Evolutionary conservation across 1,140 invertebrate genomes (phyloP), one percentile per base, ranked within the genome.

Genomic region (Cardiocondyla obscurior): DNA sequence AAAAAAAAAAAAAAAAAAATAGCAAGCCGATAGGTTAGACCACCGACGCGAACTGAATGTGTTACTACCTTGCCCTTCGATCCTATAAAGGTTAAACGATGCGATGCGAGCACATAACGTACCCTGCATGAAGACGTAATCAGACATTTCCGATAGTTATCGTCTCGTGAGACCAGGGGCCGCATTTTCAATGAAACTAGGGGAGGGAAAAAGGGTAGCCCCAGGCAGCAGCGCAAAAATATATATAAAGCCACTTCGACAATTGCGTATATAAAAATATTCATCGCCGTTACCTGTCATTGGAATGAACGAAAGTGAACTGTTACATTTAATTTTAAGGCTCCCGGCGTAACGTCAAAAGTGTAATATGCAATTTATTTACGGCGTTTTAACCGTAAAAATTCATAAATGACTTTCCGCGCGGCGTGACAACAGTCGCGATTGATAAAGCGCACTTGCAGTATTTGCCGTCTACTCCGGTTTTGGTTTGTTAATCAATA

Each of bases 401-500:
- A 69, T n/a, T n/a, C n/a, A n/a, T 69, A 79, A 79, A 79, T 79
- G 74, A 67, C 16, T 69, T 79, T 53, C 30, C 62, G 33, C 62
- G 62, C 46, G 25, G 25, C 36, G 33, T 36, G 74, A 67, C 46
- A 39, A 69, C 46, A 30, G 74, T 30, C 22, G 74, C 33, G 74
- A 79, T 79, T 79, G 74, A 79, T 69, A 79, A 79, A 79, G 62
- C 42, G 33, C 53, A 53, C 57, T 79, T 69, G 62, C 30, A 79
- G 65, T 33, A 67, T 79, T 69, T 79, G 30, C 33, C 62, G 36
- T 53, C 44, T 33, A 77, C 33, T 42, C 49, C 46, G 33, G 62
- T 79, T 79, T 79, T 55, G 62, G 74, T 69, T 53, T 55, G 62
- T 79, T 79, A 69, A 79, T 79, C 74, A 79, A 79, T 79, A 69